phyloP scores from a whole-genome alignment of 2,113 vertebrate species.

The Pogonocichla stellata region DNA sequence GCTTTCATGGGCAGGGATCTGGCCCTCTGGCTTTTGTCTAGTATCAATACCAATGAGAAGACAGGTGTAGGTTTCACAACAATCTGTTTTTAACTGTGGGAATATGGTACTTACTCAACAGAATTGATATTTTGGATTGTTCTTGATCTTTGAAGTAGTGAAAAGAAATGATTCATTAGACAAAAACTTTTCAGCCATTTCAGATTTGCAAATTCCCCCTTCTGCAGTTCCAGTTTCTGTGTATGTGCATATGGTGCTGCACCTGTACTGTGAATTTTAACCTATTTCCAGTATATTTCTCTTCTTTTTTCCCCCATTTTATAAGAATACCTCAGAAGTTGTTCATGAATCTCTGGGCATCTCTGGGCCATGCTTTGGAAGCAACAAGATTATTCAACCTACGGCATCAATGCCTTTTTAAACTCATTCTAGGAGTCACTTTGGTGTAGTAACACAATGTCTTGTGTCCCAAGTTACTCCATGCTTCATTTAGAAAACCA shows the following conservation, averaged over 20 bases:
- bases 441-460: background rate
- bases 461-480: background rate
- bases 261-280: background rate
- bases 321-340: background rate
- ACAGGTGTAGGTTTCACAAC: background rate
- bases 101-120: background rate
- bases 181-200: background rate
- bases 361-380: background rate
- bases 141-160: background rate
- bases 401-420: background rate
- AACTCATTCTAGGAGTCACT: background rate
- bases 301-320: background rate
- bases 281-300: background rate
- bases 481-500: background rate
- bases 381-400: background rate
- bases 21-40: background rate
- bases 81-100: background rate
- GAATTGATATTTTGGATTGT: background rate
- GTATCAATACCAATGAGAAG: background rate
- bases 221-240: background rate
- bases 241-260: background rate
- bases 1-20: background rate
- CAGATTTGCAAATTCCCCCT: background rate
- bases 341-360: background rate
- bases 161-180: background rate